Conservation (phyloP, 2,797 vertebrate species). For the Malacoraja senta region DNA sequence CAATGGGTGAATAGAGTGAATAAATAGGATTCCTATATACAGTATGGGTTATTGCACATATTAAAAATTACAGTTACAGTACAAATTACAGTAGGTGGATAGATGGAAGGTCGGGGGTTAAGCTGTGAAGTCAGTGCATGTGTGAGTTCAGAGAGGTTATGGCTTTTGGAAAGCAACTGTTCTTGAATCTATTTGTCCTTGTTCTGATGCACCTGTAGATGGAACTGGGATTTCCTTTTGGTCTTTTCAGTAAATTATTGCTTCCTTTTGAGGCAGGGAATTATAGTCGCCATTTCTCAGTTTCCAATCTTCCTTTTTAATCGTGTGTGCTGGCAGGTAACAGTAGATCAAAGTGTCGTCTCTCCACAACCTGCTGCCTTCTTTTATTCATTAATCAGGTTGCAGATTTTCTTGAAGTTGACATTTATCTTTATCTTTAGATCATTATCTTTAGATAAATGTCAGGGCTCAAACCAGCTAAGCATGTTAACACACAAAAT, state of each 20-base stretch:
- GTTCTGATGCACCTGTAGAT: no score
- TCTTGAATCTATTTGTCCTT: no score
- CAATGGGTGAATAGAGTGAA: no score
- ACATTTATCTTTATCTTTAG: not conserved
- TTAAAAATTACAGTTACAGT: no score
- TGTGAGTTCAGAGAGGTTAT: no score
- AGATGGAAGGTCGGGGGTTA: no score
- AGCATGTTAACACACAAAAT: not conserved
- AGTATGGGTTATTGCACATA: no score
- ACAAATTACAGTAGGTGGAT: no score
- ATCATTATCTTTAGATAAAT: not conserved
- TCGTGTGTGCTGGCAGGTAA: not conserved
- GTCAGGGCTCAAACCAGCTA: not conserved
- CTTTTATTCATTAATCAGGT: slow-evolving; percentile 12
- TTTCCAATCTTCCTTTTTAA: not conserved
- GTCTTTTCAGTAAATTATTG: not conserved
- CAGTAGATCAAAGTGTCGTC: slow-evolving; percentile 15
- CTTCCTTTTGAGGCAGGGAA: not conserved
- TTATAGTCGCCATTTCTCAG: not conserved
- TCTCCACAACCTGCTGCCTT: not conserved
- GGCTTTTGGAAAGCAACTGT: no score
- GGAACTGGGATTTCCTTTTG: not conserved
- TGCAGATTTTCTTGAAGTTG: slow-evolving; percentile 4
- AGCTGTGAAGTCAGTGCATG: no score
- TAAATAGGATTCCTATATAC: no score